Evolutionary conservation across 2,113 vertebrate species (phyloP).

Genomic region (Merops nubicus): DNA sequence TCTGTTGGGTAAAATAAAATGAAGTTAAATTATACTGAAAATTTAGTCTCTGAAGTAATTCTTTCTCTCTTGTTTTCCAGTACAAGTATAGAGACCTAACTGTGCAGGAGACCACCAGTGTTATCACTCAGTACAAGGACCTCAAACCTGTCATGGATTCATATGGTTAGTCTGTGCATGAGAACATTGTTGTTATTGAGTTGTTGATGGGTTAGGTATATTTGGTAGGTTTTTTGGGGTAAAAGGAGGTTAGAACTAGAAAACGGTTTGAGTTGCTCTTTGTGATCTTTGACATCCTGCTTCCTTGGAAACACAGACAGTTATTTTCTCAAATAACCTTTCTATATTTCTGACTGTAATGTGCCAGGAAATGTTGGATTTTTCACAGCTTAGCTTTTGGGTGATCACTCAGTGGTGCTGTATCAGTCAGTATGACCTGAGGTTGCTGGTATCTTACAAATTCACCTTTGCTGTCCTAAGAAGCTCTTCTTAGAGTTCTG

Average conservation of each 20-base stretch:
- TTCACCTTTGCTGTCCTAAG: background rate
- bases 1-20: background rate
- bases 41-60: background rate
- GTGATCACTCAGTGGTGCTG: background rate
- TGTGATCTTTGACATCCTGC: background rate
- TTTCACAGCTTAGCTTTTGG: background rate
- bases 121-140: slow-evolving; percentile 95
- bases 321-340: background rate
- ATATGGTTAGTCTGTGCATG: slow-evolving; percentile 83
- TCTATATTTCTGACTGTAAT: background rate
- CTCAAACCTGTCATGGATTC: slow-evolving; percentile 95
- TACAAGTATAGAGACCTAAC: slow-evolving; percentile 98
- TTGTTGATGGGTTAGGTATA: background rate
- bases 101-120: slow-evolving; percentile 90
- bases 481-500: background rate
- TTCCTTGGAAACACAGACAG: background rate
- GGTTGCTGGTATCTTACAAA: background rate
- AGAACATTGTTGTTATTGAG: background rate
- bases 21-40: background rate
- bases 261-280: background rate
- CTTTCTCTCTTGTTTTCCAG: slow-evolving; percentile 77
- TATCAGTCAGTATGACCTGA: background rate
- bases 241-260: background rate
- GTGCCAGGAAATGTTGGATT: background rate
- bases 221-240: background rate